Base-by-base conservation (phyloP, 2,888 invertebrate genomes). In the Drepana falcataria region DNA sequence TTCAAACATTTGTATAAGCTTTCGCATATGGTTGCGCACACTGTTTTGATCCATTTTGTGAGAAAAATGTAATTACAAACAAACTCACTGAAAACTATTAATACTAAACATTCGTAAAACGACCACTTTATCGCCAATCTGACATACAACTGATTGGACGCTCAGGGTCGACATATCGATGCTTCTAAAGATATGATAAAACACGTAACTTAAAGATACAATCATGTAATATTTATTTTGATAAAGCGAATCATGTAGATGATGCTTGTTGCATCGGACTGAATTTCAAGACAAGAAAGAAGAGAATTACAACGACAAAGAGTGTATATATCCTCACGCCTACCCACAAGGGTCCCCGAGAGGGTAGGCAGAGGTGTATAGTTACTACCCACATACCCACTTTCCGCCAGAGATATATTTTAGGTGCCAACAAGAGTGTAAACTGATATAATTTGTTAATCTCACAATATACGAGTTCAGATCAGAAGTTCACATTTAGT, bases 1-100 rank as follows among this genome's bases (percentile, higher is more conserved):
- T 69, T 90, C 90, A 56, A 88, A 90, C 76, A 88, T 81, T 60
- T 86, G 72, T 65, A 90, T 90, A 41, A 89, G 76, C 65, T 81
- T 69, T 51, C 77, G 76, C 79, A 85, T 83, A 58, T 85, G 82
- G 53, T 61, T 77, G 48, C 63, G 69, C 53, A 59, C 60, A 59
- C 62, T 71, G 59, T 61, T 70, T 49, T 55, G 63, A 56, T 73
- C 79, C 85, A 86, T 85, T 59, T 59, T 69, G 9, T 9, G 44
- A 44, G 9, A 3, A 9, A 44, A 9, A 9, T 6, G 2, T 44
- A 44, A 49, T 47, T 33, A 58, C 55, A 5, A 33, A 58, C 47
- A 54, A 57, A 53, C 49, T 49, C 34, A 55, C 44, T 55, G 54
- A 51, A 55, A 48, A 53, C 56, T 57, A 33, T 55, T 47, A 51